Evolutionary conservation across 2,113 vertebrate genomes (phyloP), one percentile per base, ranked within the genome.

Genomic region (Orientallactaga bullata): DNA sequence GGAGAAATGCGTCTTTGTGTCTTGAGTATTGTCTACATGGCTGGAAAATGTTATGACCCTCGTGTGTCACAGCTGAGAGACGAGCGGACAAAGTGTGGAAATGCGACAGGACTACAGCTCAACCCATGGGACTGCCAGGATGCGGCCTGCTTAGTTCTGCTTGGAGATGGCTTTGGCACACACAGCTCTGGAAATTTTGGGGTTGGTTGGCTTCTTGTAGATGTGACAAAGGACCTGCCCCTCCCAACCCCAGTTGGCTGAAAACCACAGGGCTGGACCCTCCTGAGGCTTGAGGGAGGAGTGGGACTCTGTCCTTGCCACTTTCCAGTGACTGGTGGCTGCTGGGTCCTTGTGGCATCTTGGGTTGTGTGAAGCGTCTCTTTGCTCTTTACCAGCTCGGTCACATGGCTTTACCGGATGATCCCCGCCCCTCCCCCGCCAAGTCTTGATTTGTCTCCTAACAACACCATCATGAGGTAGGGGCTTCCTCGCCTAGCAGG

Each of bases 371-470:
- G 55, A 4, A 17, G 28, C 32, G 0, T 20, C 15, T 10, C 18
- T 7, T 20, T 17, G 13, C 7, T 35, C 82, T 28, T 17, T 13
- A 8, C 10, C 3, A 32, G 30, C 35, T 72, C 11, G 21, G 0
- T 2, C 80, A 32, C 17, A 0, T 16, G 15, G 8, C 15, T 32
- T 7, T 15, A 6, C 47, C 16, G 15, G 55, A 55, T 16, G 10
- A 13, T 55, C 55, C 7, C 23, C 4, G 37, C 2, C 18, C 2
- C 6, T 28, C 5, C 35, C 10, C 10, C 17, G 21, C 26, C 5
- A 6, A 5, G 17, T 35, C 66, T 8, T 47, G n/a, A 10, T 37
- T 6, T 63, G n/a, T 61, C 7, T 37, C 32, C 1, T 0, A 23
- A 74, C 35, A 60, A 76, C 3, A 0, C 20, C 4, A 16, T 47